Base-by-base conservation (phyloP, 2,797 vertebrate species). In the Pangasius sanitwongsei region DNA sequence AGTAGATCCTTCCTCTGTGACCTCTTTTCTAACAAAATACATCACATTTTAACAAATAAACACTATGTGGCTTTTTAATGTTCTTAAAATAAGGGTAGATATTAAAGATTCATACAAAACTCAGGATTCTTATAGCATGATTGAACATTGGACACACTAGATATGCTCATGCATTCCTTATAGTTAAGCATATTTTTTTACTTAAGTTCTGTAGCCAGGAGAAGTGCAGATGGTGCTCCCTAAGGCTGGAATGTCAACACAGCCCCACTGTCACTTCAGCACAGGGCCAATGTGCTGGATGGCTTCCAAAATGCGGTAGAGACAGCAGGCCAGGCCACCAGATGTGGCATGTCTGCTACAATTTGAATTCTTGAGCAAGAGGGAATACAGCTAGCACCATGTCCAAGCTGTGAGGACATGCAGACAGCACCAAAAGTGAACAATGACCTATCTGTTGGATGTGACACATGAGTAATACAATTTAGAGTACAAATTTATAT, bases 311-410 rank as follows among this genome's bases (percentile, higher is more conserved):
- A 91, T 89, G 90, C 89, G 91, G 93, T 90, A 87, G 92, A 94
- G 93, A 93, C 92, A 91, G 91, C 89, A 91, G 93, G 93, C 94
- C 93, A 91, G 89, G 92, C 90, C 89, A 94, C 95, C 95, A 96
- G 95, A 96, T 95, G 95, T 95, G 92, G 92, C 86, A 90, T 87
- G 89, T 94, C 92, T 89, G 90, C 91, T 87, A 92, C 90, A 93
- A 90, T 92, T 92, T 92, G 89, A 92, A 87, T 92, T 89, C 72
- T 50, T 80, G 86, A 84, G 91, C 82, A 83, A 92, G 83, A 90
- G 88, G 92, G 91, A 91, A 91, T 94, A 91, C 92, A 94, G 91
- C 87, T 89, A 92, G 91, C 88, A 88, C 92, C 86, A 92, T 69
- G 91, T 93, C 92, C 91, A 91, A 93, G 77, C 67, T 89, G 82